phyloP scores from a whole-genome alignment of 2,888 invertebrate species.

The Unio delphinus region DNA sequence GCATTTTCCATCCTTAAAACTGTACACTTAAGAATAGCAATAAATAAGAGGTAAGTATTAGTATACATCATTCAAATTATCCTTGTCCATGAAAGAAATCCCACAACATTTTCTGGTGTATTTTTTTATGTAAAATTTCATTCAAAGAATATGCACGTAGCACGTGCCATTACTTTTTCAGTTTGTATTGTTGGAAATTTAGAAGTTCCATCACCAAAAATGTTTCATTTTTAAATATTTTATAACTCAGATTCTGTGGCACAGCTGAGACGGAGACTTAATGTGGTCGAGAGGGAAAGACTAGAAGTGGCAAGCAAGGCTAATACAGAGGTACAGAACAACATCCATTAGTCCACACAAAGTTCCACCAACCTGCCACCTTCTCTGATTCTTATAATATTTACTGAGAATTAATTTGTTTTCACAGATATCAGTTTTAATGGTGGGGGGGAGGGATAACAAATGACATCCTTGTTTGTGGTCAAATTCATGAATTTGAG shows the following conservation, averaged over 20 bases:
- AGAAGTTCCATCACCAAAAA: too few species aligned
- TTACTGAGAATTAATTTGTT: neutral
- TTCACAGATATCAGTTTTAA: neutral
- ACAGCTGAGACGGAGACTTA: slow-evolving; percentile 58
- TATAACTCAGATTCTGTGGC: slow-evolving; percentile 46
- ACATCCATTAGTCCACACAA: neutral
- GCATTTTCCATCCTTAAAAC: too few species aligned
- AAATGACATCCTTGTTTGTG: too few species aligned
- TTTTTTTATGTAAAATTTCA: neutral
- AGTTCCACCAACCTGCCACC: too few species aligned
- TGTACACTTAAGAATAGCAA: too few species aligned
- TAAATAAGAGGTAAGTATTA: too few species aligned
- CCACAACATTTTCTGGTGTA: neutral
- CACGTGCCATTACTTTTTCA: neutral
- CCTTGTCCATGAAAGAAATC: too few species aligned
- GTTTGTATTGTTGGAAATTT: neutral
- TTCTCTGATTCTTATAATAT: too few species aligned
- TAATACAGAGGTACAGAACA: slow-evolving; percentile 60
- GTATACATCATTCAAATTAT: too few species aligned
- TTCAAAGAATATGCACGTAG: neutral
- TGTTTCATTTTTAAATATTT: neutral
- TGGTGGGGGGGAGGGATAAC: too few species aligned
- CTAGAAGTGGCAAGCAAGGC: slow-evolving; percentile 56
- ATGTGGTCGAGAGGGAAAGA: slow-evolving; percentile 61
- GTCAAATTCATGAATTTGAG: too few species aligned